phyloP scores from a whole-genome alignment of 2,888 invertebrate genomes.

The Synergus itoensis region DNA sequence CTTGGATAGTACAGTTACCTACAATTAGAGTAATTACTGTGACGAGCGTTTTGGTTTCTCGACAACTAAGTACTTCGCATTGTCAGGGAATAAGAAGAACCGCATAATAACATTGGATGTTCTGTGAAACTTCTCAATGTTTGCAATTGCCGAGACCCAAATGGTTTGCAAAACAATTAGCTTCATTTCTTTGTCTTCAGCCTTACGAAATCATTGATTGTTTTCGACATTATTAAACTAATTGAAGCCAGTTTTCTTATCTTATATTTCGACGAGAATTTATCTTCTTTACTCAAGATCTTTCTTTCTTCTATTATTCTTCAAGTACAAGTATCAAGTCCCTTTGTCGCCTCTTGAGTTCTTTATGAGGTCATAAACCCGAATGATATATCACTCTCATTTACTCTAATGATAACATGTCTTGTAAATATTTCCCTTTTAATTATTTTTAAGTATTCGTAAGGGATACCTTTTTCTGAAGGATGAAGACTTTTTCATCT shows the following conservation, averaged over 20 bases:
- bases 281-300: not conserved
- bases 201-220: not conserved
- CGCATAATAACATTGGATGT: not conserved
- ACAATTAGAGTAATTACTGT: slow-evolving; percentile 22
- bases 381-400: slow-evolving; percentile 24
- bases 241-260: no score
- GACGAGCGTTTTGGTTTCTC: slow-evolving; percentile 11
- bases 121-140: not conserved
- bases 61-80: slow-evolving; percentile 14
- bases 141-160: not conserved
- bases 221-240: no score
- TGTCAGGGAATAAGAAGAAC: slow-evolving; percentile 16
- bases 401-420: slow-evolving; percentile 19
- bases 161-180: not conserved
- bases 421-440: slow-evolving; percentile 10
- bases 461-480: not conserved
- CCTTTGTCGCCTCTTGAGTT: slow-evolving; percentile 10
- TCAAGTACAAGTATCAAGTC: slow-evolving; percentile 30
- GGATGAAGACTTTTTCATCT: not conserved
- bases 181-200: slow-evolving; percentile 3
- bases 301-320: not conserved
- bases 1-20: slow-evolving; percentile 39
- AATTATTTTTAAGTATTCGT: slow-evolving; percentile 23
- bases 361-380: slow-evolving; percentile 26
- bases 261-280: no score